phyloP scores from a whole-genome alignment of 2,113 vertebrate genomes.

The Cyprinodon brontotheroides region DNA sequence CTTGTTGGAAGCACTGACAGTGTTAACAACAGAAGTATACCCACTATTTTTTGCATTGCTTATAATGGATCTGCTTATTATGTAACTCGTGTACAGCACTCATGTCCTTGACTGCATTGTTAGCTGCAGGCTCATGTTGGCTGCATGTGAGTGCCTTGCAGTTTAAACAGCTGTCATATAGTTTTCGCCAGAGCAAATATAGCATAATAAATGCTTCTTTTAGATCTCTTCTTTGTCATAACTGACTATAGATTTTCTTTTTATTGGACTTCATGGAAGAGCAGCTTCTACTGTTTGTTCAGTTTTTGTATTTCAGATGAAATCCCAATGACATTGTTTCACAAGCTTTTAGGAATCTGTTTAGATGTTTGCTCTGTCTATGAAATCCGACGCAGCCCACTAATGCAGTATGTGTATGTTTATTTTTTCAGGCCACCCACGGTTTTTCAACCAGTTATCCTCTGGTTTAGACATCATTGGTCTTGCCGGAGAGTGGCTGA shows the following conservation, averaged over 20 bases:
- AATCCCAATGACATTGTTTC: conserved; percentile 1
- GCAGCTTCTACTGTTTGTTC: not conserved
- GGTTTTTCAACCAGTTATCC: conserved; percentile 98
- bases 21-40: not conserved
- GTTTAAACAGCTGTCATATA: conserved; percentile 65
- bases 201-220: conserved; percentile 30
- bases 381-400: not conserved
- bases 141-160: conserved; percentile 39
- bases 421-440: conserved; percentile 87
- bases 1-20: not conserved
- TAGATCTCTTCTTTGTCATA: conserved; percentile 35
- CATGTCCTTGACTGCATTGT: conserved; percentile 28
- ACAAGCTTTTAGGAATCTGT: not conserved
- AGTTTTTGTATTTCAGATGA: not conserved
- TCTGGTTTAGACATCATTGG: conserved; percentile 96
- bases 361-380: not conserved
- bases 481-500: conserved; percentile 97
- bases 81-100: conserved; percentile 2
- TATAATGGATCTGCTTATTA: conserved; percentile 8
- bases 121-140: conserved; percentile 40
- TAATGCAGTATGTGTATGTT: not conserved
- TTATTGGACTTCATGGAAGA: not conserved
- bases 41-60: not conserved
- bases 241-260: conserved; percentile 9
- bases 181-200: conserved; percentile 51